Conservation (phyloP, 64 coral and sea anemone species). For the Acropora yongei region DNA sequence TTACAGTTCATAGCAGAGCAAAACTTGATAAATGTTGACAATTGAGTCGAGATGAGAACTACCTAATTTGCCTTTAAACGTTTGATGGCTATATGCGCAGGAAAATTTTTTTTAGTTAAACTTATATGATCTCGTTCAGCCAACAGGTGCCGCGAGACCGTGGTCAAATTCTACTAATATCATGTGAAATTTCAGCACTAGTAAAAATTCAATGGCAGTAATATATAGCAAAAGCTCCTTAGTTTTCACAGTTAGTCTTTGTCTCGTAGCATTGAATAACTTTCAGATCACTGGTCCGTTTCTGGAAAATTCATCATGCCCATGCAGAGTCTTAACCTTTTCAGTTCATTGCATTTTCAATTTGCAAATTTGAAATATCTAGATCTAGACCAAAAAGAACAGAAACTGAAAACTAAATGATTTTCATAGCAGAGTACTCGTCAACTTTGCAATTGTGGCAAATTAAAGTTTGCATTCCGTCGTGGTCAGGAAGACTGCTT, state of each 20-base stretch:
- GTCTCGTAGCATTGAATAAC: not conserved
- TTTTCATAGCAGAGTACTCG: not conserved
- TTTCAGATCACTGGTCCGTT: not conserved
- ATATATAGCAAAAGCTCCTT: constrained; percentile 6
- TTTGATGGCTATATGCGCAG: constrained; percentile 4
- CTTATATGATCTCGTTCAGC: constrained; percentile 9
- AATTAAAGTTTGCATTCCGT: constrained; percentile 11
- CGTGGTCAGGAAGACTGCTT: constrained; percentile 4
- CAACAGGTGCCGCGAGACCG: not conserved
- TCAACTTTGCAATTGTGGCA: not conserved
- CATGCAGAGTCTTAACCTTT: not conserved
- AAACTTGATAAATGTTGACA: constrained; percentile 6
- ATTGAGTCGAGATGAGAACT: constrained; percentile 9
- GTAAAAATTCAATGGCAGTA: not conserved
- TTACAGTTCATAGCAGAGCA: not conserved
- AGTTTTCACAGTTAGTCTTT: constrained; percentile 11
- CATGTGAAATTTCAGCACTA: constrained; percentile 9
- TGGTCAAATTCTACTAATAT: constrained; percentile 1
- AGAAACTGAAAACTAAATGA: constrained; percentile 9
- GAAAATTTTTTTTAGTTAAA: not conserved
- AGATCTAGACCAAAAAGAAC: not conserved
- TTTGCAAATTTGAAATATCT: not conserved
- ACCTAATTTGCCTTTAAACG: constrained; percentile 9
- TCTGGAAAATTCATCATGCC: constrained; percentile 7
- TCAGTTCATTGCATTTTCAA: not conserved